Evolutionary conservation across 2,888 invertebrate species (phyloP), one percentile per base, ranked within the genome.

Genomic region (Campaea margaritaria): DNA sequence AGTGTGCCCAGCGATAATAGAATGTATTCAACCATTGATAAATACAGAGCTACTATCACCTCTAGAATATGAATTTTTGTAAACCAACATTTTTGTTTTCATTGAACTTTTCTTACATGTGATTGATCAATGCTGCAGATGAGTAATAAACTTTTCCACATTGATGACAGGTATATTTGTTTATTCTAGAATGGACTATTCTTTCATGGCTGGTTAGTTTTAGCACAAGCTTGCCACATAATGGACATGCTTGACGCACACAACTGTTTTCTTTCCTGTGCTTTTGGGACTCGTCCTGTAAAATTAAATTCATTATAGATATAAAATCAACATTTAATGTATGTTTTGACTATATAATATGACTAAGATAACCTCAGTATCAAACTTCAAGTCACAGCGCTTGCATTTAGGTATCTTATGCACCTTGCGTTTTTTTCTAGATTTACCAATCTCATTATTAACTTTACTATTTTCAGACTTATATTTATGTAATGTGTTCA

Each of bases 131-230:
- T 36, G 66, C 54, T 7, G 67, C 71, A 36, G 69, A 58, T 16
- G 74, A 68, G 39, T 70, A 70, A 34, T 62, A 70, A 28, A 68
- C 60, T 66, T 71, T 74, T 7, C 74, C 74, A 67, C 74, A 74
- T 50, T 71, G 62, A 58, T 74, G 71, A 34, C 74, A 74, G 7
- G 72, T 74, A 50, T 67, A 71, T 36, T 67, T 66, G 38, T 71
- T 54, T 4, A 59, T 60, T 2, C 67, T 51, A 4, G 64, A 45
- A 59, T 73, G 73, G 5, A 72, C 68, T 46, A 64, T 66, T 39
- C 67, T 63, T 48, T 67, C 68, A 44, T 69, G 69, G 42, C 53
- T 64, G 1, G 62, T 49, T 11, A 74, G 56, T 45, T 74, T 68
- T 12, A 68, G 50, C 7, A 74, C 74, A 41, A 72, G 64, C 57